Evolutionary conservation across 2,888 invertebrate genomes (phyloP), one percentile per base, ranked within the genome.

Genomic region (Rhingia rostrata): DNA sequence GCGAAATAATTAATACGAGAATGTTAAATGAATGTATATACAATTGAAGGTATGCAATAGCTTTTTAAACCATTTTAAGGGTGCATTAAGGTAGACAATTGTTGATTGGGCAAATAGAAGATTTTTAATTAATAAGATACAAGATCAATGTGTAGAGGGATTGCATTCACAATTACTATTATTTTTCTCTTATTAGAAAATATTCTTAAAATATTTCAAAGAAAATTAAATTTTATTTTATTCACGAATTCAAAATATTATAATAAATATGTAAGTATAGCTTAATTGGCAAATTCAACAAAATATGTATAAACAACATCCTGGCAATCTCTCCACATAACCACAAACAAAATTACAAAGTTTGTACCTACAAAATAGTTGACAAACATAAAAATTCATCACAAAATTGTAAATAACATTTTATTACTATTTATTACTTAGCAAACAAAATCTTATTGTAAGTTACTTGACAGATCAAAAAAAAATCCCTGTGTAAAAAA

Each of bases 331-430:
- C 45, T 64, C 32, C 56, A 51, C 39, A 49, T 5, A 14, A 14
- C n/a, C 32, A 63, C 60, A 56, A 22, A 54, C 12, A 4, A 35
- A 63, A 0, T 32, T 10, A 39, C 64, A 14, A 64, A 64, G 56
- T 64, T 60, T 77, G 64, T 64, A 70, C 63, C 63, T 66, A 35
- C 10, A 37, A 7, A 22, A 22, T 22, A 22, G 2, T 22, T 22
- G 22, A 64, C 30, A 9, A 53, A 72, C 2, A 70, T 37, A 66
- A 61, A 49, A 33, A 45, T 39, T 9, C 69, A 66, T 67, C 61
- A 56, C 66, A 30, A 58, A 78, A 53, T 43, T 84, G 84, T 84
- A 84, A 56, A 84, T 84, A 84, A 70, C 58, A 72, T 47, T 79
- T 79, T 79, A 83, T 83, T 73, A 74, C 61, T 79, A 74, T 61